Conservation (phyloP, 1,140 invertebrate genomes). For the Phymorhynchus buccinoides region DNA sequence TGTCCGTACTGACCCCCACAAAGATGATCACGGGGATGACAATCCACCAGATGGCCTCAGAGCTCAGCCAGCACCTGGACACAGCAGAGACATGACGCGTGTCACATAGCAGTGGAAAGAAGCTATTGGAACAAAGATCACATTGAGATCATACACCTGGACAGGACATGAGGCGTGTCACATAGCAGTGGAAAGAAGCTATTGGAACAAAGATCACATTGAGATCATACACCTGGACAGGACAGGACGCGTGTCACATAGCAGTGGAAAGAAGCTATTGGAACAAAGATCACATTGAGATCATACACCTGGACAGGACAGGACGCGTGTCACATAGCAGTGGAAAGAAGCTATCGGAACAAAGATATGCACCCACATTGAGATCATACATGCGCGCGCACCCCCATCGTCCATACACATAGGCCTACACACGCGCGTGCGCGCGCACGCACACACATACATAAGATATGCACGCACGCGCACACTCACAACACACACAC, state of each 20-base stretch:
- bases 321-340: no score
- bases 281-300: background rate
- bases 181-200: no score
- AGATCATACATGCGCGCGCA: no score
- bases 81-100: no score
- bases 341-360: background rate
- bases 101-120: no score
- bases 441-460: no score
- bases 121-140: background rate
- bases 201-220: background rate
- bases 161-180: no score
- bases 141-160: background rate
- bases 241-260: no score
- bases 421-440: no score
- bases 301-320: background rate
- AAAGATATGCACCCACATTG: background rate
- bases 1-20: background rate
- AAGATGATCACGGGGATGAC: background rate
- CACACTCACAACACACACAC: no score
- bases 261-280: background rate
- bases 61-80: slow-evolving; percentile 7
- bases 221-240: background rate
- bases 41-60: background rate
- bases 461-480: no score
- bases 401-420: no score